These are phyloP conservation scores for Monodelphis domestica DNA, from an alignment of 2,797 vertebrate genomes.

Conservation along the genomic window DNA sequence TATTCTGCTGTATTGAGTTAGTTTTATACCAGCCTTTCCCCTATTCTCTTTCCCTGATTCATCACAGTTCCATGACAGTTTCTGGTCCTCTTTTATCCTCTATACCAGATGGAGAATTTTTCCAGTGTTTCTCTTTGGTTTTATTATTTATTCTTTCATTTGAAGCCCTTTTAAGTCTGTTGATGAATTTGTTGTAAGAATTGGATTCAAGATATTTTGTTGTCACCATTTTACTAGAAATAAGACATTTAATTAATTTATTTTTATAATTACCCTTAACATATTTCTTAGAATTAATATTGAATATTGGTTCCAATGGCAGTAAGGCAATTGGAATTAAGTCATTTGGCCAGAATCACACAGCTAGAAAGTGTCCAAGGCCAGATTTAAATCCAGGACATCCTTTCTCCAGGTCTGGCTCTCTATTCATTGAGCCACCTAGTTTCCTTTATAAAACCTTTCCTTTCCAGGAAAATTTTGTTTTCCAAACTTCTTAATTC, in stretches of 20 bases:
- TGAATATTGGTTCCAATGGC: too few species aligned
- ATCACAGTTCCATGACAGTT: not conserved
- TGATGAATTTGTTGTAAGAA: not conserved
- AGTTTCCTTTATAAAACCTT: too few species aligned
- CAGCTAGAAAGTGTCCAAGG: too few species aligned
- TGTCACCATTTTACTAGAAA: not conserved
- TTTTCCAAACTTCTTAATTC: not conserved
- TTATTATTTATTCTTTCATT: not conserved
- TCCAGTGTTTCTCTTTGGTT: not conserved
- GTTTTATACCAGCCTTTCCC: not conserved
- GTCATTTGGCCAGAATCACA: too few species aligned
- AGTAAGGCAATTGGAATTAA: too few species aligned
- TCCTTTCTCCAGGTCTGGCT: too few species aligned
- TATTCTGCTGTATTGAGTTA: not conserved
- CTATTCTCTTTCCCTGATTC: not conserved
- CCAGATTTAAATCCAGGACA: too few species aligned
- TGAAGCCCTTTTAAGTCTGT: not conserved
- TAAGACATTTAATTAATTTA: too few species aligned
- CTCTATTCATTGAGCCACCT: too few species aligned
- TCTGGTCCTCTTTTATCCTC: not conserved
- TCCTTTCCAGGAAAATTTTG: not conserved
- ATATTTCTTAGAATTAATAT: too few species aligned
- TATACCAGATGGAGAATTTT: not conserved
- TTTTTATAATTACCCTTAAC: too few species aligned
- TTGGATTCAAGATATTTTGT: not conserved